Percentiles rank a stretch among this genome's conserved stretches.
Evolutionary conservation across 2,113 vertebrate species (phyloP).

Genomic region (Pimephales promelas): DNA sequence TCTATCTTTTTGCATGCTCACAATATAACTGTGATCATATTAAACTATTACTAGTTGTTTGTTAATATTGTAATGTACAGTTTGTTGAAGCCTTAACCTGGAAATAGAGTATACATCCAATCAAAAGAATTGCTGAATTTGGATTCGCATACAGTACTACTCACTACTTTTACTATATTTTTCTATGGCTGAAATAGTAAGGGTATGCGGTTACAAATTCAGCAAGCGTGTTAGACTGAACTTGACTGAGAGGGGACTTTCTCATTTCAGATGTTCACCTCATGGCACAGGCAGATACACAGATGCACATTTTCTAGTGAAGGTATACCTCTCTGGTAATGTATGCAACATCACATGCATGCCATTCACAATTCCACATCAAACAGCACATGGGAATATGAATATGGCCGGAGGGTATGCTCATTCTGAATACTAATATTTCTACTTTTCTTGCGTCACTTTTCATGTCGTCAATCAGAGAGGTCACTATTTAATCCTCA

Average conservation of each 20-base stretch:
- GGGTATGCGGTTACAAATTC: too few species aligned
- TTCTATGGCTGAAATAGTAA: too few species aligned
- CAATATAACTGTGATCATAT: too few species aligned
- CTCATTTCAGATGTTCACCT: background rate
- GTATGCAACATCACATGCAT: background rate
- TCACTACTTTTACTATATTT: too few species aligned
- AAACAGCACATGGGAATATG: background rate
- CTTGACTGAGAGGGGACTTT: background rate
- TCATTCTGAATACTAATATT: slow-evolving; percentile 15
- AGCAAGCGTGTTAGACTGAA: too few species aligned
- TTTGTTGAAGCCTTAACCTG: background rate
- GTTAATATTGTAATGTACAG: background rate
- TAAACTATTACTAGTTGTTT: too few species aligned
- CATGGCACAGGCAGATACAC: background rate
- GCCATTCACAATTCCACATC: background rate
- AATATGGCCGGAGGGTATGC: slow-evolving; percentile 21
- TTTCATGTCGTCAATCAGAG: slow-evolving; percentile 6
- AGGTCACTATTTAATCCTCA: slow-evolving; percentile 11
- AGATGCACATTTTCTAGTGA: background rate
- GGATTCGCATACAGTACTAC: too few species aligned
- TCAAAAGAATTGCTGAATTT: background rate
- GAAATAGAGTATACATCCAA: background rate
- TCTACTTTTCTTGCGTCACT: background rate
- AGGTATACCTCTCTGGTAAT: background rate
- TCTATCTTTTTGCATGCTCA: too few species aligned